Evolutionary conservation across 2,888 invertebrate genomes (phyloP).

Genomic region (Andrena praecox): DNA sequence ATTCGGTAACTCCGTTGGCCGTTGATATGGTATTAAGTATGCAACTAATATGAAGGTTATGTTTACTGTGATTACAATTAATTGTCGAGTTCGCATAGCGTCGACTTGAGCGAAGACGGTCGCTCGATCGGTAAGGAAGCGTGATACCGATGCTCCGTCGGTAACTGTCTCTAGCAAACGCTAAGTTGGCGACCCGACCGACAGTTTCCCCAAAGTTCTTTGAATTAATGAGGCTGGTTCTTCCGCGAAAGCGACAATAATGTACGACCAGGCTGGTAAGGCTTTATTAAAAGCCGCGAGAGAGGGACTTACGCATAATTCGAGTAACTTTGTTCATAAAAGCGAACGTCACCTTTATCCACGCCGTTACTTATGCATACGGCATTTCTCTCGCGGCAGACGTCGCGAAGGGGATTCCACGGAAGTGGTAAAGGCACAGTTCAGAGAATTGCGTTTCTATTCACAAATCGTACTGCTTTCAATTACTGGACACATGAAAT

Average conservation of each 20-base stretch:
- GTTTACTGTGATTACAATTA: neutral
- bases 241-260: neutral
- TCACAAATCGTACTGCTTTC: neutral
- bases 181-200: neutral
- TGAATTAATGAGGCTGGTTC: neutral
- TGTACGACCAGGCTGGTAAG: neutral
- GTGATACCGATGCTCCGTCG: neutral
- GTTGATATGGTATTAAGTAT: neutral
- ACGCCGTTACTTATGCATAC: constrained; percentile 52
- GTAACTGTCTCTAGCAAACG: neutral
- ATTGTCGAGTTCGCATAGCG: neutral
- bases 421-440: neutral
- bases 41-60: neutral
- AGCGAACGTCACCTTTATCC: constrained; percentile 30
- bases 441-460: neutral
- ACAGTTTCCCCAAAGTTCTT: neutral
- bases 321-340: constrained; percentile 53
- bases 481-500: neutral
- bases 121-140: neutral
- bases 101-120: neutral
- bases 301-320: constrained; percentile 27
- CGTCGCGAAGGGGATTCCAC: neutral
- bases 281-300: constrained; percentile 33
- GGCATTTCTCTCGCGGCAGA: constrained; percentile 9
- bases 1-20: neutral